These are phyloP conservation scores for Stenopsyche tienmushanensis DNA, from an alignment of 1,140 invertebrate species.

Conservation along the genomic window DNA sequence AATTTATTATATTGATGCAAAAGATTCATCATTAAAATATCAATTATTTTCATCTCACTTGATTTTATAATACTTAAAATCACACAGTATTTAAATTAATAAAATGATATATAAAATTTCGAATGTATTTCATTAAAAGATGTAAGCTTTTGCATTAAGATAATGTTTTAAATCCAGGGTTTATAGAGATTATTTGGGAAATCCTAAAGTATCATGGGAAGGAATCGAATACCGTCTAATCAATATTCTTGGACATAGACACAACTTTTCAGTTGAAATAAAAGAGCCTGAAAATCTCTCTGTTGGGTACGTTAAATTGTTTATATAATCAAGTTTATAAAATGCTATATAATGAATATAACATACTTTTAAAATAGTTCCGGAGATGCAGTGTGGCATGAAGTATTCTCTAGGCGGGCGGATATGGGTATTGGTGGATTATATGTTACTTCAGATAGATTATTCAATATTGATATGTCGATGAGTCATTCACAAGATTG, in stretches of 20 bases:
- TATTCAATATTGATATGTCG: constrained; percentile 58
- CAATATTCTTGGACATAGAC: constrained; percentile 58
- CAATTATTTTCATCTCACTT: no score
- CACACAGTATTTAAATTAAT: no score
- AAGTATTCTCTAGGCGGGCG: constrained; percentile 52
- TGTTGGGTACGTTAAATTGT: constrained; percentile 50
- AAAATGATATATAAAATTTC: no score
- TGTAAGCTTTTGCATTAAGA: no score
- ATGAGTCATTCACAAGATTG: constrained; percentile 67
- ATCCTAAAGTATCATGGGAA: constrained; percentile 60
- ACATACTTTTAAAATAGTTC: constrained; percentile 48
- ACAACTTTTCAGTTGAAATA: constrained; percentile 71
- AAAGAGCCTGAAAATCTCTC: constrained; percentile 55
- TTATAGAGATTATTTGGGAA: constrained; percentile 45
- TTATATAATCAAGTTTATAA: constrained; percentile 2
- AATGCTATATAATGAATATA: constrained; percentile 19
- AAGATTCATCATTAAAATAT: no score
- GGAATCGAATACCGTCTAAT: constrained; percentile 68
- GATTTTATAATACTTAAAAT: no score
- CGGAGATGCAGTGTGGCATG: constrained; percentile 57
- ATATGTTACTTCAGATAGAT: constrained; percentile 61
- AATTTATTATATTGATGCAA: no score
- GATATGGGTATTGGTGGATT: constrained; percentile 69
- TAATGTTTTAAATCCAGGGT: constrained; percentile 43
- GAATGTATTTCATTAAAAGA: no score